Conservation (phyloP, 2,888 invertebrate genomes). For the Beris chalybata region DNA sequence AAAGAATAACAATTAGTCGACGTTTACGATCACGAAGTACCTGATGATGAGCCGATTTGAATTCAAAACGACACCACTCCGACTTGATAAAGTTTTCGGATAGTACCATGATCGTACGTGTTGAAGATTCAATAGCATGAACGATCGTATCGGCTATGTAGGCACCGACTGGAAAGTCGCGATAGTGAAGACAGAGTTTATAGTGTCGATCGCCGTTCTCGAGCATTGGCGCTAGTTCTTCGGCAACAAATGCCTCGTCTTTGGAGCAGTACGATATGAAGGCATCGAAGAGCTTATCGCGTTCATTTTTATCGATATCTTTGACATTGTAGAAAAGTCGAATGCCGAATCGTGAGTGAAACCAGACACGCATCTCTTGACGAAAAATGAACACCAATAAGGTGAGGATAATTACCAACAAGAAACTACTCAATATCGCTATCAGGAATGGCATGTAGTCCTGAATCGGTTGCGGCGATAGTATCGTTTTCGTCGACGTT, state of each 20-base stretch:
- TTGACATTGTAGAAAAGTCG: conserved; percentile 75
- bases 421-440: conserved; percentile 74
- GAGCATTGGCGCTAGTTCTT: conserved; percentile 83
- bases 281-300: conserved; percentile 89
- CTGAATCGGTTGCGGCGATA: conserved; percentile 60
- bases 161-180: conserved; percentile 85
- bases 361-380: conserved; percentile 82
- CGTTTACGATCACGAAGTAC: conserved; percentile 83
- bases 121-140: conserved; percentile 87
- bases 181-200: conserved; percentile 86
- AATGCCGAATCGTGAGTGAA: conserved; percentile 81
- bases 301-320: conserved; percentile 79
- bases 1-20: conserved; percentile 85
- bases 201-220: conserved; percentile 80
- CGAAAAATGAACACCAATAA: conserved; percentile 80
- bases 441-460: conserved; percentile 80
- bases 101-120: conserved; percentile 86
- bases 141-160: conserved; percentile 92
- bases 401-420: conserved; percentile 73
- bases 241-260: conserved; percentile 87
- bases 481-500: conserved; percentile 64
- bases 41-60: conserved; percentile 90
- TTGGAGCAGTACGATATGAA: conserved; percentile 94
- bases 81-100: conserved; percentile 93
- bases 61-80: conserved; percentile 95